phyloP scores from a whole-genome alignment of 2,113 vertebrate species.

The Picathartes gymnocephalus region DNA sequence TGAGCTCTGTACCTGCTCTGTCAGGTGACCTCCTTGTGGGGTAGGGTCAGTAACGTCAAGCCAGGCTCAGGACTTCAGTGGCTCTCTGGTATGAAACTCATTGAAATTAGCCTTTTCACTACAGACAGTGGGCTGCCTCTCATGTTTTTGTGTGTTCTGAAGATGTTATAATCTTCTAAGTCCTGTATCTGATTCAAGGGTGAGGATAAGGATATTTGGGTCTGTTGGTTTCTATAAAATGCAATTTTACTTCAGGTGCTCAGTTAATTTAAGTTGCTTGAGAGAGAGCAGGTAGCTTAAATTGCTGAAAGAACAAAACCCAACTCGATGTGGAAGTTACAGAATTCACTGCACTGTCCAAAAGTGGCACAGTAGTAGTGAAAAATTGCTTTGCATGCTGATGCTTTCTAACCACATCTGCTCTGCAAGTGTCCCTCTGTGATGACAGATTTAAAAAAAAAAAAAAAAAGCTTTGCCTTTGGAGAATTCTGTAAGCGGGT shows the following conservation, averaged over 20 bases:
- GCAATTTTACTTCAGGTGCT: not conserved
- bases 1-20: not conserved
- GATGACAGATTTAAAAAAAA: not conserved
- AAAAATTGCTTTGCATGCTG: not conserved
- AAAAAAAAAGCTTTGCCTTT: not conserved
- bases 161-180: not conserved
- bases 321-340: not conserved
- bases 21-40: not conserved
- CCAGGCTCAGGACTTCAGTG: not conserved
- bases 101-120: not conserved
- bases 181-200: not conserved
- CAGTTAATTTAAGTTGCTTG: not conserved
- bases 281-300: not conserved
- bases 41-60: not conserved
- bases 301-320: not conserved
- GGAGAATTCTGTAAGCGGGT: not conserved
- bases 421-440: slow-evolving; percentile 5
- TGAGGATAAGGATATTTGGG: not conserved
- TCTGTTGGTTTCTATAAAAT: not conserved
- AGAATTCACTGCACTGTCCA: not conserved
- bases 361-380: not conserved
- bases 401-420: slow-evolving; percentile 36
- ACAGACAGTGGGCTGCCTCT: not conserved
- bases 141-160: not conserved
- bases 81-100: not conserved